A percentile compares a stretch with the other conserved stretches of the same genome.
phyloP scores from a whole-genome alignment of 2,797 vertebrate species.

The Squalus acanthias region DNA sequence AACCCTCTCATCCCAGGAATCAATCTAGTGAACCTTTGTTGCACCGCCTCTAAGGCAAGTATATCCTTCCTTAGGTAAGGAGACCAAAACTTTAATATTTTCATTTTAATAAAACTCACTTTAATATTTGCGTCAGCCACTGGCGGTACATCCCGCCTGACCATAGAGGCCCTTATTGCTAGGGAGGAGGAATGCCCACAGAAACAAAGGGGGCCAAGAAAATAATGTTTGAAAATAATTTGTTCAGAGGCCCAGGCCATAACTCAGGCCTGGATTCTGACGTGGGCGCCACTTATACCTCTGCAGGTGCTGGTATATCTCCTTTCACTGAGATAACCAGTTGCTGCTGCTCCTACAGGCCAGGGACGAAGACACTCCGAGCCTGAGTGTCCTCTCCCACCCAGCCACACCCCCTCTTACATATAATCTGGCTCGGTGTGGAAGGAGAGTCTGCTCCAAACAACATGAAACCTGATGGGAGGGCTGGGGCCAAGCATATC shows the following conservation, averaged over 20 bases:
- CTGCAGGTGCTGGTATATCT: not conserved
- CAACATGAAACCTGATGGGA: not conserved
- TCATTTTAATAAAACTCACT: not conserved
- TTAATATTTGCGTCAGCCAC: not conserved
- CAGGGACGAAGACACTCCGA: not conserved
- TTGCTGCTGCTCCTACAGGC: not conserved
- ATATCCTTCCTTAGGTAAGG: too few species aligned
- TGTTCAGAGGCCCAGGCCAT: not conserved
- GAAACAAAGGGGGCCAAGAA: not conserved
- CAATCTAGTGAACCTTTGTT: too few species aligned
- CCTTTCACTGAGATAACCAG: too few species aligned
- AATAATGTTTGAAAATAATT: not conserved
- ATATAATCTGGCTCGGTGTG: not conserved
- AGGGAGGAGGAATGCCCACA: not conserved
- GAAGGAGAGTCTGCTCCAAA: not conserved
- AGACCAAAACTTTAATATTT: too few species aligned
- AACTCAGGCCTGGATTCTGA: not conserved
- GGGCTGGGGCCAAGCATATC: not conserved
- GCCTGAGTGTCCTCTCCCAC: not conserved
- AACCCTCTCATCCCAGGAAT: too few species aligned
- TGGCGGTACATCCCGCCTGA: not conserved
- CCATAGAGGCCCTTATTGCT: not conserved
- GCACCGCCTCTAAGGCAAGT: too few species aligned
- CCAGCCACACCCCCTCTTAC: not conserved
- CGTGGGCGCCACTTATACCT: not conserved